Conservation (phyloP, 2,797 vertebrate species). For the Macropodus opercularis region DNA sequence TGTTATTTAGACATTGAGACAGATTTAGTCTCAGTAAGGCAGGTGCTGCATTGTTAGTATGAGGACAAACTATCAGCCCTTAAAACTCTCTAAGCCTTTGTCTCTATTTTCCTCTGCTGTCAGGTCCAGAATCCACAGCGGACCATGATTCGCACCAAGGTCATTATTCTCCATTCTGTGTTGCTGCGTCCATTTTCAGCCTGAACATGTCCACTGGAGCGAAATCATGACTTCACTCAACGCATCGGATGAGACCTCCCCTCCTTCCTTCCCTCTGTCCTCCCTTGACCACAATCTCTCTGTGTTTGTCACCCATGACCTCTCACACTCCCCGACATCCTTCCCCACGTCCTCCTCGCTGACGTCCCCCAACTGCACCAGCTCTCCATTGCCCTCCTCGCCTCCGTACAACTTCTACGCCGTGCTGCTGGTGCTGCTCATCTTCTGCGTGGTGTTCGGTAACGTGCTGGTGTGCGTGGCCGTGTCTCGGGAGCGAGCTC, state of each 20-base stretch:
- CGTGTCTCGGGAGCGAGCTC: conserved; percentile 76
- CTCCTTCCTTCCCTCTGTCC: conserved; percentile 46
- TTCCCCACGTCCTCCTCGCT: conserved; percentile 43
- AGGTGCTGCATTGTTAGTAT: background rate
- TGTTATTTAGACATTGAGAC: too few relatives aligned
- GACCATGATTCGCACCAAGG: background rate
- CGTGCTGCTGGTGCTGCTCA: conserved; percentile 79
- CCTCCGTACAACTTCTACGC: conserved; percentile 84
- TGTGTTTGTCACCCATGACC: conserved; percentile 47
- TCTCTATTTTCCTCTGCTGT: background rate
- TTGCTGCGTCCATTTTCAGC: conserved; percentile 52
- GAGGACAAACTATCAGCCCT: conserved; percentile 5
- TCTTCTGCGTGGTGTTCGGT: conserved; percentile 83
- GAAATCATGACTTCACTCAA: conserved; percentile 71
- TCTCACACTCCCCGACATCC: conserved; percentile 38
- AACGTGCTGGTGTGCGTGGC: conserved; percentile 82
- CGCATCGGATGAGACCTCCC: conserved; percentile 47
- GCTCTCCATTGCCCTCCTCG: conserved; percentile 52
- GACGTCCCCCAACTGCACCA: conserved; percentile 70
- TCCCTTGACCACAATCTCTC: conserved; percentile 50
- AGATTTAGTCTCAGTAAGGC: background rate
- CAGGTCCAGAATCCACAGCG: background rate
- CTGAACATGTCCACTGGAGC: conserved; percentile 49
- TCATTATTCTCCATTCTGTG: conserved; percentile 38
- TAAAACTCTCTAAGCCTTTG: conserved; percentile 8